A percentile compares a stretch with the other conserved stretches of the same genome.
Conservation (phyloP, 2,888 invertebrate species). For the Mesorhabditis sp. region DNA sequence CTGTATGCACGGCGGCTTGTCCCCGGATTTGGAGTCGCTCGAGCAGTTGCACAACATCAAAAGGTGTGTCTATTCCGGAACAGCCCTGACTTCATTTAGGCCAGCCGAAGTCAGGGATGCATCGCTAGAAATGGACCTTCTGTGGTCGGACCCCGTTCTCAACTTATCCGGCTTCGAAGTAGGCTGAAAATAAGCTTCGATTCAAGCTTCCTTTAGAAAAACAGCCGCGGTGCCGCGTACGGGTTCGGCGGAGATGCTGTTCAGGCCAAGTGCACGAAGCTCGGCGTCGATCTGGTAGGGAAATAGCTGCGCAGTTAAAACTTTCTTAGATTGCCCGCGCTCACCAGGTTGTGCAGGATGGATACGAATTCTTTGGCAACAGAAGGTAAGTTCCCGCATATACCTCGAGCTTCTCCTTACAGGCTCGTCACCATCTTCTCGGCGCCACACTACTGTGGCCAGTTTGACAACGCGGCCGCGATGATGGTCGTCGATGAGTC, state of each 20-base stretch:
- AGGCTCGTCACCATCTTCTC: conserved; percentile 1
- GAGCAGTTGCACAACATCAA: background rate
- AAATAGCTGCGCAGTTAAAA: background rate
- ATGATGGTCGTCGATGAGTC: conserved; percentile 1
- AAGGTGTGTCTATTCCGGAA: background rate
- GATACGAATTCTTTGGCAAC: background rate
- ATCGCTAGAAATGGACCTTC: background rate
- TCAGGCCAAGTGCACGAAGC: background rate
- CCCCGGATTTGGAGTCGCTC: conserved; percentile 1
- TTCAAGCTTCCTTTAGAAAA: background rate
- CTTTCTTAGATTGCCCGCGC: conserved; percentile 1
- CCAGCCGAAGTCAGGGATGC: background rate
- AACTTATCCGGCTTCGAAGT: background rate
- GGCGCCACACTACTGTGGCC: background rate
- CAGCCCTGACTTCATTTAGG: background rate
- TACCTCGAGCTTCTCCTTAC: background rate
- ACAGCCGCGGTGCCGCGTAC: background rate
- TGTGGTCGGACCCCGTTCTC: background rate
- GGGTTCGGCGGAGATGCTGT: background rate
- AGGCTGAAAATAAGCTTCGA: background rate
- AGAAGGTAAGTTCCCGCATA: conserved; percentile 1
- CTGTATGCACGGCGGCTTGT: conserved; percentile 1
- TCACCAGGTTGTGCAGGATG: conserved; percentile 6
- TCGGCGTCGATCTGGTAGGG: conserved; percentile 2
- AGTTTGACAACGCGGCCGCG: conserved; percentile 1